A percentile compares a stretch with the other conserved stretches of the same genome.
phyloP scores from a whole-genome alignment of 2,888 invertebrate genomes.

The Hetaerina titia region DNA sequence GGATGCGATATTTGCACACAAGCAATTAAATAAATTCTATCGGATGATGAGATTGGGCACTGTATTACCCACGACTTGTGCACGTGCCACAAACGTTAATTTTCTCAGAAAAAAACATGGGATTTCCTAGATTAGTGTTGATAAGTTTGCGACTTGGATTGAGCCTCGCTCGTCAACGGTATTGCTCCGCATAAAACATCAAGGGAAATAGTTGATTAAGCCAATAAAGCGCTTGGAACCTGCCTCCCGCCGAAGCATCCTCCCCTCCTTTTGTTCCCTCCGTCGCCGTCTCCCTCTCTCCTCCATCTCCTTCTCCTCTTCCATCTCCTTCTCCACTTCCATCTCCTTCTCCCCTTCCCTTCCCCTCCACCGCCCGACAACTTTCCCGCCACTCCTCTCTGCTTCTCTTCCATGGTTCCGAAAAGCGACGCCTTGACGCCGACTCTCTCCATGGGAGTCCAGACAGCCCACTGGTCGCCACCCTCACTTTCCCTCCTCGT shows the following conservation, averaged over 20 bases:
- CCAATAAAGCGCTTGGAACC: constrained; percentile 72
- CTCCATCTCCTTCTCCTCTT: neutral
- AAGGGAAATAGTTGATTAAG: constrained; percentile 14
- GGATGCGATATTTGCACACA: neutral
- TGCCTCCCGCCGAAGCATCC: constrained; percentile 57
- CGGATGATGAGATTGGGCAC: neutral
- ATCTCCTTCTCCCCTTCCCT: constrained; percentile 68
- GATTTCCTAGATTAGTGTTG: constrained; percentile 73
- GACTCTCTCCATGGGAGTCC: constrained; percentile 72
- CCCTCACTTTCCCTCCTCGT: neutral
- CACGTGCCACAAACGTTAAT: neutral
- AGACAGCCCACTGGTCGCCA: constrained; percentile 72
- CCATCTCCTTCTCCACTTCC: constrained; percentile 18
- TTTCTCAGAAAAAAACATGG: neutral
- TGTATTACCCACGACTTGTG: neutral
- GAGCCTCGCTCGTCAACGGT: constrained; percentile 74
- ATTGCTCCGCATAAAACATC: neutral
- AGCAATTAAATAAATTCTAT: neutral
- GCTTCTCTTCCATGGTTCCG: constrained; percentile 7
- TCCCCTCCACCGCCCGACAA: constrained; percentile 69
- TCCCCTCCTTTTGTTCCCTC: neutral
- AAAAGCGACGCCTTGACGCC: constrained; percentile 70
- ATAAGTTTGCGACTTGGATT: constrained; percentile 76
- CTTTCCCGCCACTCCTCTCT: constrained; percentile 50
- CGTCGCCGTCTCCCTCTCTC: constrained; percentile 51